phyloP scores from a whole-genome alignment of 1,140 invertebrate species.

The Atopsyche davidsoni region DNA sequence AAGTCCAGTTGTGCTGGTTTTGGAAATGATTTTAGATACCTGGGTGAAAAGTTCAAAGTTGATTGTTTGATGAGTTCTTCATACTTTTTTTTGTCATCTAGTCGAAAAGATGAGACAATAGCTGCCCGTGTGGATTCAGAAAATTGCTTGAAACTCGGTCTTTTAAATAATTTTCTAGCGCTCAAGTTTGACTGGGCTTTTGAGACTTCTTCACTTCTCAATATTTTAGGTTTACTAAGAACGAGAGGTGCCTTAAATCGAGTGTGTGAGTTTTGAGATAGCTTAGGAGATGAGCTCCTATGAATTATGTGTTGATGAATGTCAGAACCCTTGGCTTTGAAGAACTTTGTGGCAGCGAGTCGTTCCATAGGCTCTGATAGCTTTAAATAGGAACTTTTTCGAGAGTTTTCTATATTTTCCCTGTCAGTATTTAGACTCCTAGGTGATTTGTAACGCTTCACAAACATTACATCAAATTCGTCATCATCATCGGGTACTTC shows the following conservation, averaged over 20 bases:
- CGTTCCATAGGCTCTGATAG: not conserved
- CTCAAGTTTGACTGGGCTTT: not conserved
- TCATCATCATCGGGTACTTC: constrained; percentile 18
- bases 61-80: constrained; percentile 41
- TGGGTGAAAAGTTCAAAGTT: constrained; percentile 36
- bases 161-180: not conserved
- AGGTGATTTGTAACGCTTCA: no score
- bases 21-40: constrained; percentile 22
- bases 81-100: constrained; percentile 45
- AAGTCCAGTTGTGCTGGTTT: constrained; percentile 6
- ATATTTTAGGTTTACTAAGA: constrained; percentile 11
- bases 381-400: not conserved
- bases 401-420: no score
- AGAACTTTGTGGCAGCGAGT: not conserved
- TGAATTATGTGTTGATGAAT: no score
- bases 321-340: no score
- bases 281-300: no score
- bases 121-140: constrained; percentile 20
- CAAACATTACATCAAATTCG: constrained; percentile 18
- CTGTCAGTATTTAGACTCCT: no score
- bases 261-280: not conserved
- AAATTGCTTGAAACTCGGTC: not conserved
- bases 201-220: constrained; percentile 12
- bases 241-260: constrained; percentile 16
- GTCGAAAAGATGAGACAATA: constrained; percentile 42